phyloP scores from a whole-genome alignment of 1,140 invertebrate species.

The Euura lappo region DNA sequence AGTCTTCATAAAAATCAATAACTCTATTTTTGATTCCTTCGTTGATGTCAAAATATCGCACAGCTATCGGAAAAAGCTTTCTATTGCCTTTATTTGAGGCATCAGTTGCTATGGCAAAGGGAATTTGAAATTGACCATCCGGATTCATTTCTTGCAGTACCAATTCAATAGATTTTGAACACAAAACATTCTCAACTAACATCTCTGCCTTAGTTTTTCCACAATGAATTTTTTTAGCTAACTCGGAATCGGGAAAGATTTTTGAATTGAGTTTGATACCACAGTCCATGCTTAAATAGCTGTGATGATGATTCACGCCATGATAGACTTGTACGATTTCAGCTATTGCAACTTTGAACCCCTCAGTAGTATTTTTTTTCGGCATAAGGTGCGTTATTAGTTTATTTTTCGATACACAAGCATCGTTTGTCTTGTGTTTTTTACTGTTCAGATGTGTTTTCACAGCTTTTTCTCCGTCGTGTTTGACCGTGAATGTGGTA shows the following conservation, averaged over 20 bases:
- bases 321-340: conserved; percentile 19
- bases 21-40: conserved; percentile 39
- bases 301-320: conserved; percentile 18
- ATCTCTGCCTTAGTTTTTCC: conserved; percentile 20
- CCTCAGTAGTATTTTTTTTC: neutral
- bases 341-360: conserved; percentile 17
- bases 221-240: conserved; percentile 19
- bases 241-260: conserved; percentile 18
- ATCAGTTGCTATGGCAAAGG: conserved; percentile 27
- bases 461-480: conserved; percentile 48
- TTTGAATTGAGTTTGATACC: conserved; percentile 14
- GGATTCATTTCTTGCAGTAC: conserved; percentile 14
- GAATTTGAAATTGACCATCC: neutral
- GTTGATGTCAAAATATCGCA: conserved; percentile 25
- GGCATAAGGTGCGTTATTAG: neutral
- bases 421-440: conserved; percentile 46
- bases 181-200: conserved; percentile 16
- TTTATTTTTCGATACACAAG: conserved; percentile 30
- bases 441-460: conserved; percentile 43
- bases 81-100: conserved; percentile 27
- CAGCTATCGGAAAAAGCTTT: conserved; percentile 28
- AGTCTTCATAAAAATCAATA: conserved; percentile 32
- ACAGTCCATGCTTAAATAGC: conserved; percentile 19
- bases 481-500: conserved; percentile 45
- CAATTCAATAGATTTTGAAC: conserved; percentile 17